Evolutionary conservation across 35 echinoderm and acorn worm species (phyloP), one percentile per base, ranked within the genome.

Genomic region (Apostichopus japonicus): DNA sequence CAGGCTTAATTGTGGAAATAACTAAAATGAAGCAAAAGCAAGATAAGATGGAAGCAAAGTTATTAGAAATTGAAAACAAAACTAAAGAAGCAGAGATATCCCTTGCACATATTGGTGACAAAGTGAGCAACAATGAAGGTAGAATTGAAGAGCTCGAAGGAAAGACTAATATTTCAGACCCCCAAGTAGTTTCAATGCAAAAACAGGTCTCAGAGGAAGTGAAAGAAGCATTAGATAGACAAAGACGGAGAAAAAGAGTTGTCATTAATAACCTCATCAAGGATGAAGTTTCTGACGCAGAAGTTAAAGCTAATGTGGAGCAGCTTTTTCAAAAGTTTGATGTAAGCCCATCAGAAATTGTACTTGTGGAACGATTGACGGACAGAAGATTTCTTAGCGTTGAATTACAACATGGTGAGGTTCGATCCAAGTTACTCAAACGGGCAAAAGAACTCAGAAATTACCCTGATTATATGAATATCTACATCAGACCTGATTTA

Each of bases 371-470:
- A 8, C 10, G 82, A 56, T n/a, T 86, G 82, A 86, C 2, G 82
- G 82, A 86, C 23, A 86, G 55, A 22, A 25, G 52, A 86, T 86
- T 56, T 86, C 8, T 86, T 54, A 86, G 82, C 21, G 53, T 86
- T 16, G 82, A 86, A 13, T 13, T 86, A 53, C 53, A 86, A 51
- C 24, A 61, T 8, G 4, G 16, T 55, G 53, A 86, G 4, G 10
- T 10, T 17, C 53, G 21, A 5, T n/a, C 9, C 10, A 7, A 52
- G 82, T 6, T 86, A 61, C 1, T 86, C 2, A 54, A 86, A 25
- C 10, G 82, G 21, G 4, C 82, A 22, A 15, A 54, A 8, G 53
- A 54, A 8, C 23, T 86, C 16, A 86, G 55, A 13, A 53, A 61
- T 55, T 55, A n/a, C 7, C 2, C 15, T 54, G n/a, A 8, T 55